A percentile compares a stretch with the other conserved stretches of the same genome.
phyloP scores from a whole-genome alignment of 2,797 vertebrate genomes.

The Hypotaenidia philippensis region DNA sequence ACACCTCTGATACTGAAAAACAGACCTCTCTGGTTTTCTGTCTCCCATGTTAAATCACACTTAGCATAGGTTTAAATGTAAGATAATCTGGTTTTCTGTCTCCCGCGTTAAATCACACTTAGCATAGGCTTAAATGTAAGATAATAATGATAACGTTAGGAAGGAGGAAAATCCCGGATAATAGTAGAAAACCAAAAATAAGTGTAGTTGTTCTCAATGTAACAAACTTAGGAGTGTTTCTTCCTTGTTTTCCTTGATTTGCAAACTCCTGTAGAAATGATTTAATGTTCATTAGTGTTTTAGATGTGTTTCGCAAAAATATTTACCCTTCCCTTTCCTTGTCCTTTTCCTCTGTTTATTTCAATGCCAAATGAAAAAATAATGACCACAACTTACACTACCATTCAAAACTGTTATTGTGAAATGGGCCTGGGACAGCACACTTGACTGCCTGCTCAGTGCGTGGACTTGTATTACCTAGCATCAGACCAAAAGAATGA shows the following conservation, averaged over 20 bases:
- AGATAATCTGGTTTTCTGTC: constrained; percentile 61
- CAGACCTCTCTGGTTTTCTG: constrained; percentile 62
- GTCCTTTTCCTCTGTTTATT: constrained; percentile 53
- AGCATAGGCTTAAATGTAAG: constrained; percentile 35
- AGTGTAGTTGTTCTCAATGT: neutral
- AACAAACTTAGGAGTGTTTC: constrained; percentile 17
- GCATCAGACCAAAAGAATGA: neutral
- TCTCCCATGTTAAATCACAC: constrained; percentile 58
- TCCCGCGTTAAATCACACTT: constrained; percentile 60
- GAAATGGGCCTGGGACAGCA: neutral
- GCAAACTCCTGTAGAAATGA: constrained; percentile 10
- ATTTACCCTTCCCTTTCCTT: constrained; percentile 51
- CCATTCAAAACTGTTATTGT: neutral
- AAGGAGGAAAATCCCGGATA: constrained; percentile 47
- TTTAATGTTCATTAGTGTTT: constrained; percentile 6
- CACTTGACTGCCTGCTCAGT: neutral
- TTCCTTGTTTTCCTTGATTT: constrained; percentile 30
- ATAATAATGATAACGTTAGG: constrained; percentile 44
- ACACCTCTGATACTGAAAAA: constrained; percentile 71
- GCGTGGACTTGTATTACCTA: neutral
- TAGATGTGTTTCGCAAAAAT: constrained; percentile 24
- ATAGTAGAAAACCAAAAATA: constrained; percentile 27
- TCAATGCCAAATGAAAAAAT: constrained; percentile 21
- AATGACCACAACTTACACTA: neutral
- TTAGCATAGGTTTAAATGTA: constrained; percentile 47